These are phyloP conservation scores for Nannospalax galili DNA, from an alignment of 2,113 vertebrate genomes.

Conservation along the genomic window DNA sequence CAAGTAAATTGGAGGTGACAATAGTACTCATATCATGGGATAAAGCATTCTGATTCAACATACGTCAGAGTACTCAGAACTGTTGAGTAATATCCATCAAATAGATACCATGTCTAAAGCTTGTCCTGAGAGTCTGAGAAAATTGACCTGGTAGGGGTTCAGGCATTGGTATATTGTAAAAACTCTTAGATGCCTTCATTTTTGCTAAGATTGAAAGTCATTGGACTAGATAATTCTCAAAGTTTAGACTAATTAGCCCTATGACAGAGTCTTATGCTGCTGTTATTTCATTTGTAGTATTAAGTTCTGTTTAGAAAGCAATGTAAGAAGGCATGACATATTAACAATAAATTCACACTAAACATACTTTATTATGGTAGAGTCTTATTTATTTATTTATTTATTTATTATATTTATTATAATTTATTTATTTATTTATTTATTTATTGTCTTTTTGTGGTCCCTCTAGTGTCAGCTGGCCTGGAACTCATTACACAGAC, in stretches of 20 bases:
- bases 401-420: too few species aligned
- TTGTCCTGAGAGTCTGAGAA: background rate
- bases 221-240: background rate
- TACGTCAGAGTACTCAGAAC: background rate
- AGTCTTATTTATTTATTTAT: too few species aligned
- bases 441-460: too few species aligned
- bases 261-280: background rate
- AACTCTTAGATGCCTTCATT: background rate
- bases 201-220: background rate
- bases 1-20: background rate
- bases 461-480: too few species aligned
- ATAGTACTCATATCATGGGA: background rate
- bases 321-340: background rate
- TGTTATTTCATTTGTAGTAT: slow-evolving; percentile 20
- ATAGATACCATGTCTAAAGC: background rate
- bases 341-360: background rate
- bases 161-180: slow-evolving; percentile 1
- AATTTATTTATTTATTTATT: too few species aligned
- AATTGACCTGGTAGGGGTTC: background rate
- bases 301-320: slow-evolving; percentile 44
- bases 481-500: too few species aligned
- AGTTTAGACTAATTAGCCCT: background rate
- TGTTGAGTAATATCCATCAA: background rate
- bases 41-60: background rate
- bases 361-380: background rate